Evolutionary conservation across 2,888 invertebrate species (phyloP).

Genomic region (Perithous albicinctus): DNA sequence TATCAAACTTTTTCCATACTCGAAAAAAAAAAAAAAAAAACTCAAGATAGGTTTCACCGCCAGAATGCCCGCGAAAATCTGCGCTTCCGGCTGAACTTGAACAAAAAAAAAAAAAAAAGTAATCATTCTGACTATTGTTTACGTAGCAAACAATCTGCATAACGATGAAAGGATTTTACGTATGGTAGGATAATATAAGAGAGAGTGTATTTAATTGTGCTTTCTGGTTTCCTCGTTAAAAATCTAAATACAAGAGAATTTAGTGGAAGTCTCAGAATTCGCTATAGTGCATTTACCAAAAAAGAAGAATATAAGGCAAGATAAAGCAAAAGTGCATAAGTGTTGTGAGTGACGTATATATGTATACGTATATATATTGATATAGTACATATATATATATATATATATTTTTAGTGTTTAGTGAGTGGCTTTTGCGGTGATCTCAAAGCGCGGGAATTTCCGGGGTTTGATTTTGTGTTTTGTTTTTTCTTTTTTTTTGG

Average conservation of each 20-base stretch:
- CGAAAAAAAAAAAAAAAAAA: not conserved
- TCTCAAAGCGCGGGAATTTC: slow-evolving; percentile 1
- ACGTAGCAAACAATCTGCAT: not conserved
- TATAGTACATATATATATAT: not conserved
- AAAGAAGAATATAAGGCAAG: not conserved
- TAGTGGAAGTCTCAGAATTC: not conserved
- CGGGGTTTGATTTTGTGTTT: not conserved
- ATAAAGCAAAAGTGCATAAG: not conserved
- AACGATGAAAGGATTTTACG: not conserved
- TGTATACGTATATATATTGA: too few relatives aligned
- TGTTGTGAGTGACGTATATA: slow-evolving; percentile 6
- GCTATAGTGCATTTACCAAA: not conserved
- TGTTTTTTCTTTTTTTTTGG: not conserved
- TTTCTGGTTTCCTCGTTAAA: not conserved
- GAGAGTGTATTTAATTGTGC: slow-evolving; percentile 12
- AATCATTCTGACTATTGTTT: not conserved
- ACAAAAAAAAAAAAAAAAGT: too few relatives aligned
- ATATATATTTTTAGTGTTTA: not conserved
- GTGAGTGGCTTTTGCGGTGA: slow-evolving; percentile 10
- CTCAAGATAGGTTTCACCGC: not conserved
- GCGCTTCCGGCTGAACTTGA: not conserved
- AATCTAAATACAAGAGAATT: slow-evolving; percentile 3
- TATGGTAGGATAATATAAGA: slow-evolving; percentile 5
- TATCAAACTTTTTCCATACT: not conserved
- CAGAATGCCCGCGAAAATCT: not conserved